phyloP scores from a whole-genome alignment of 2,113 vertebrate species.

The Harpagus bidentatus region DNA sequence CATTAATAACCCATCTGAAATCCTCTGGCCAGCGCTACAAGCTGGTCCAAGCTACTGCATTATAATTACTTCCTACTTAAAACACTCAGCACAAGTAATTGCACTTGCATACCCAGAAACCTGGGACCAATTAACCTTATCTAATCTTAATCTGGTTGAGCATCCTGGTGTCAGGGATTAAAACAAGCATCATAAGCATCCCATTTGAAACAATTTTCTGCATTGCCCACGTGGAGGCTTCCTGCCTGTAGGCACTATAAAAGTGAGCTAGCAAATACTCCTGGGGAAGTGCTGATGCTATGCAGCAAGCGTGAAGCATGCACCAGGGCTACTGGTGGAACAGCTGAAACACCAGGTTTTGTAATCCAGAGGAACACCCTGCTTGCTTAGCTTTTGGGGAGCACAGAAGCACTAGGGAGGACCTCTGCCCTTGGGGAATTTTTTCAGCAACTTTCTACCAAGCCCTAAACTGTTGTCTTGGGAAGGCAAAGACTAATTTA shows the following conservation, averaged over 20 bases:
- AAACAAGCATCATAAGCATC: background rate
- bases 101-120: background rate
- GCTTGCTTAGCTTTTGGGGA: background rate
- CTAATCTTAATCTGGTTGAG: background rate
- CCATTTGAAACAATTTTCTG: background rate
- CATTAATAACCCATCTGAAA: background rate
- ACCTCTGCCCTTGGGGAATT: background rate
- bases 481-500: background rate
- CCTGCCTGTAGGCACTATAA: background rate
- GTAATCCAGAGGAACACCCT: background rate
- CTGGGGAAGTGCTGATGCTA: background rate
- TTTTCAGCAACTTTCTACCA: background rate
- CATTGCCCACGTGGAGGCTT: accelerated
- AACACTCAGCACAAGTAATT: background rate
- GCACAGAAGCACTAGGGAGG: background rate
- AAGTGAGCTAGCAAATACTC: background rate
- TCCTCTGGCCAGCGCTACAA: background rate
- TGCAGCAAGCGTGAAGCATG: accelerated
- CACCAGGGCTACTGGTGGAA: background rate
- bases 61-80: background rate
- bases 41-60: background rate
- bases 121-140: background rate
- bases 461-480: background rate
- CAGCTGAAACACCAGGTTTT: background rate
- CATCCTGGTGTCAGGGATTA: background rate